phyloP scores from a whole-genome alignment of 1,140 invertebrate genomes.

The Calosoma granatense region DNA sequence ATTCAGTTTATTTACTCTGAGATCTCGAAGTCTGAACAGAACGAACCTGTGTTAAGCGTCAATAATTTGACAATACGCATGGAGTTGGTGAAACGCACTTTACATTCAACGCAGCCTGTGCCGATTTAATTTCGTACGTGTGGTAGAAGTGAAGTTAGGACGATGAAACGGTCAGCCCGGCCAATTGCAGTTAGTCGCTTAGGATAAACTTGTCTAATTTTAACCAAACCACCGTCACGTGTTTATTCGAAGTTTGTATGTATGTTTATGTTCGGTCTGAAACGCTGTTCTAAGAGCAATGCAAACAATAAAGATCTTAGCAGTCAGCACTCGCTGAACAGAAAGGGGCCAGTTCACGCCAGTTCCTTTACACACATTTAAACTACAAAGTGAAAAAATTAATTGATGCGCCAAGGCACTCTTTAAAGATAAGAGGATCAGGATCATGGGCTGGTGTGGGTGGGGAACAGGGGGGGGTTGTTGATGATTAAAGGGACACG shows the following conservation, averaged over 20 bases:
- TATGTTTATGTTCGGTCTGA: too few relatives aligned
- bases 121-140: neutral
- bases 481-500: conserved; percentile 4
- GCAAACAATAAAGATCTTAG: too few relatives aligned
- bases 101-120: neutral
- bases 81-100: too few relatives aligned
- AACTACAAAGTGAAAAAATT: conserved; percentile 9
- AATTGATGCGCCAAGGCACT: conserved; percentile 8
- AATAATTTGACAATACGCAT: too few relatives aligned
- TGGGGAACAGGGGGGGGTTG: too few relatives aligned
- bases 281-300: too few relatives aligned
- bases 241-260: too few relatives aligned
- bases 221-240: neutral
- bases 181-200: neutral
- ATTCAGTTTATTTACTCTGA: neutral
- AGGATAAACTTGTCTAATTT: neutral
- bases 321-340: neutral
- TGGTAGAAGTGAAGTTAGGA: neutral
- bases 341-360: neutral
- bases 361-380: neutral
- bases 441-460: neutral
- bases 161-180: neutral
- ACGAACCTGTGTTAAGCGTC: too few relatives aligned
- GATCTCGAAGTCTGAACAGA: neutral
- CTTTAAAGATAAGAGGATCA: conserved; percentile 7